Percentiles rank a stretch among this genome's conserved stretches.
phyloP scores from a whole-genome alignment of 53 echinoderm and acorn worm genomes.

The Mesocentrotus franciscanus region DNA sequence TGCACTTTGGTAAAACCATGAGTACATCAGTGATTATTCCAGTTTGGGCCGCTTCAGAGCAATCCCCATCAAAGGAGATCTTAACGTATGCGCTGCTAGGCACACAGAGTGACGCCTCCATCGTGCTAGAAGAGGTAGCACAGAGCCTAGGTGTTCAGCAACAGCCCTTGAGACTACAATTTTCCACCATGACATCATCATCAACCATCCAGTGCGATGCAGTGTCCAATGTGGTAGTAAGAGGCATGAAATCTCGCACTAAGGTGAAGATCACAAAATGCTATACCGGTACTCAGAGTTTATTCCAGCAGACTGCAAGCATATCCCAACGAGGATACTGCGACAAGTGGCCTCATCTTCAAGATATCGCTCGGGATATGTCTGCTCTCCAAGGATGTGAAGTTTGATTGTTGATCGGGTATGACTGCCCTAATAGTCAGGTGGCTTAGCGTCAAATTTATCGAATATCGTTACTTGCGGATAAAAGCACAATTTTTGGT shows the following conservation, averaged over 20 bases:
- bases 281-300: slow-evolving; percentile 62
- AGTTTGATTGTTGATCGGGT: slow-evolving; percentile 70
- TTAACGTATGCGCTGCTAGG: slow-evolving; percentile 72
- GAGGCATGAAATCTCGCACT: no score
- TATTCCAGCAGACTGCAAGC: slow-evolving; percentile 67
- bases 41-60: slow-evolving; percentile 70
- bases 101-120: slow-evolving; percentile 70
- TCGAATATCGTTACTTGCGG: no score
- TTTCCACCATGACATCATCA: slow-evolving; percentile 77
- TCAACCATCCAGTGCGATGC: slow-evolving; percentile 67
- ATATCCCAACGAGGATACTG: slow-evolving; percentile 69
- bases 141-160: slow-evolving; percentile 19
- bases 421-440: slow-evolving; percentile 69
- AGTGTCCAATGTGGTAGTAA: slow-evolving; percentile 64
- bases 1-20: neutral
- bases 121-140: slow-evolving; percentile 67
- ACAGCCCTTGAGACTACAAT: slow-evolving; percentile 51
- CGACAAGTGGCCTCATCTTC: slow-evolving; percentile 60
- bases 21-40: slow-evolving; percentile 78
- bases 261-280: slow-evolving; percentile 52
- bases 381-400: slow-evolving; percentile 67
- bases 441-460: no score
- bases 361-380: slow-evolving; percentile 65
- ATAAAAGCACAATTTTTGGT: no score
- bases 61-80: slow-evolving; percentile 69